Percentiles rank a stretch among this genome's conserved stretches.
phyloP scores from a whole-genome alignment of 1,140 invertebrate species.

The Drosophila novamexicana region DNA sequence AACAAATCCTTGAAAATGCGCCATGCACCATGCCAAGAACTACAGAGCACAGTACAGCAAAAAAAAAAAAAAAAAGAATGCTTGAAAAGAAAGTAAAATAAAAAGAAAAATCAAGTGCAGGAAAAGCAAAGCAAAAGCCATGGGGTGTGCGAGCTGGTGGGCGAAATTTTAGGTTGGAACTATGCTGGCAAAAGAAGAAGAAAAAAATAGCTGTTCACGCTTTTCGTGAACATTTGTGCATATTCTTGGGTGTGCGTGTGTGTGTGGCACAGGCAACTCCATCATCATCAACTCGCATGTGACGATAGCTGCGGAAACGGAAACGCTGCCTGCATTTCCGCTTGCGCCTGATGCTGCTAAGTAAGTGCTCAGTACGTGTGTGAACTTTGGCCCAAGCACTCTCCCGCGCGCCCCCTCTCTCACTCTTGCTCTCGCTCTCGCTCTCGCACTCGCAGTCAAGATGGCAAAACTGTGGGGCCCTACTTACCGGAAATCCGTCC shows the following conservation, averaged over 20 bases:
- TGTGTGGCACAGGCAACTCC: constrained; percentile 18
- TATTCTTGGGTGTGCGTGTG: constrained; percentile 14
- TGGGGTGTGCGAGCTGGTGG: constrained; percentile 35
- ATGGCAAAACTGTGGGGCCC: constrained; percentile 10
- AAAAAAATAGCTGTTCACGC: constrained; percentile 23
- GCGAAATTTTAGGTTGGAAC: constrained; percentile 5
- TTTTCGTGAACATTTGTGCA: constrained; percentile 55
- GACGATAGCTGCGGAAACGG: constrained; percentile 57
- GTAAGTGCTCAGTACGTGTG: constrained; percentile 48
- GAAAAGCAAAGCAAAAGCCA: constrained; percentile 56
- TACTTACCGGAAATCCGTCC: constrained; percentile 92
- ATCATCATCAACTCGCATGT: constrained; percentile 36
- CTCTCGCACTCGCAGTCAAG: constrained; percentile 8
- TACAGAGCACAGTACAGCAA: constrained; percentile 19
- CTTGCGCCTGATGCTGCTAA: constrained; percentile 27
- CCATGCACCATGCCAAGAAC: constrained; percentile 20
- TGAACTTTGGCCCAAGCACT: constrained; percentile 10
- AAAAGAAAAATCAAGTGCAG: constrained; percentile 47
- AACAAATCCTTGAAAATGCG: constrained; percentile 76
- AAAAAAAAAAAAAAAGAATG: constrained; percentile 16
- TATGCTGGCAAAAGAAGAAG: neutral
- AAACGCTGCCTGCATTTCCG: constrained; percentile 73
- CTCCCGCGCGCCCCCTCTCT: neutral
- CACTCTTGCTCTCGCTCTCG: neutral
- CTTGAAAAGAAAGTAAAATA: constrained; percentile 6